Evolutionary conservation across 2,888 invertebrate genomes (phyloP).

Genomic region (Macaria notata): DNA sequence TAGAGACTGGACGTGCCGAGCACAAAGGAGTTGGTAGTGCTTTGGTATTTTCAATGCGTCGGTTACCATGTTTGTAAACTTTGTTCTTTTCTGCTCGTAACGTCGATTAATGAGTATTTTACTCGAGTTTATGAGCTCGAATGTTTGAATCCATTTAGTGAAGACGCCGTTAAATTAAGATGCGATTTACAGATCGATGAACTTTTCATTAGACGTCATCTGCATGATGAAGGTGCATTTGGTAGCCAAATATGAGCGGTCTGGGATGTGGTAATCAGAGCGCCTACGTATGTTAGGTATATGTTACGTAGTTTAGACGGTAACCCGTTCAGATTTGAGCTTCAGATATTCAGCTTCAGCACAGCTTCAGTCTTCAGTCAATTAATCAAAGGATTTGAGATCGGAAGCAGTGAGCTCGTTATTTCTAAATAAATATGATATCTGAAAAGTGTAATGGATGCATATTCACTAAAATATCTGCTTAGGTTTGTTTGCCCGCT

Average conservation of each 20-base stretch:
- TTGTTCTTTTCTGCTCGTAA: slow-evolving; percentile 14
- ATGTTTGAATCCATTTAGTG: slow-evolving; percentile 12
- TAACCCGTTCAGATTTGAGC: too few relatives aligned
- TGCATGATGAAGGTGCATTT: background rate
- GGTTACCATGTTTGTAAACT: slow-evolving; percentile 14
- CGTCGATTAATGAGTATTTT: slow-evolving; percentile 8
- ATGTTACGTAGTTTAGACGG: too few relatives aligned
- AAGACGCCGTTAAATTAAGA: slow-evolving; percentile 7
- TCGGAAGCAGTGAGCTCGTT: too few relatives aligned
- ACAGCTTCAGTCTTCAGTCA: too few relatives aligned
- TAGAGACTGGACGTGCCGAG: slow-evolving; percentile 37
- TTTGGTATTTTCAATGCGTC: slow-evolving; percentile 13
- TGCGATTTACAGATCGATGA: background rate
- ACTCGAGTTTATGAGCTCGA: slow-evolving; percentile 1
- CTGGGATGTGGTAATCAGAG: too few relatives aligned
- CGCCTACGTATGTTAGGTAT: too few relatives aligned
- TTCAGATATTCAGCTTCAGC: too few relatives aligned
- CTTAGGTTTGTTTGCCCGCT: background rate
- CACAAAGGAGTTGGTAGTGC: slow-evolving; percentile 28
- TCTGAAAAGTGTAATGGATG: too few relatives aligned
- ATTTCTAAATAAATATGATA: too few relatives aligned
- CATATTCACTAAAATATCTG: too few relatives aligned
- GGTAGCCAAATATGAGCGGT: background rate
- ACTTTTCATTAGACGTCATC: slow-evolving; percentile 1
- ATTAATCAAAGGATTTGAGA: too few relatives aligned